Conservation (phyloP, 2,113 vertebrate genomes). For the Echinops telfairi region DNA sequence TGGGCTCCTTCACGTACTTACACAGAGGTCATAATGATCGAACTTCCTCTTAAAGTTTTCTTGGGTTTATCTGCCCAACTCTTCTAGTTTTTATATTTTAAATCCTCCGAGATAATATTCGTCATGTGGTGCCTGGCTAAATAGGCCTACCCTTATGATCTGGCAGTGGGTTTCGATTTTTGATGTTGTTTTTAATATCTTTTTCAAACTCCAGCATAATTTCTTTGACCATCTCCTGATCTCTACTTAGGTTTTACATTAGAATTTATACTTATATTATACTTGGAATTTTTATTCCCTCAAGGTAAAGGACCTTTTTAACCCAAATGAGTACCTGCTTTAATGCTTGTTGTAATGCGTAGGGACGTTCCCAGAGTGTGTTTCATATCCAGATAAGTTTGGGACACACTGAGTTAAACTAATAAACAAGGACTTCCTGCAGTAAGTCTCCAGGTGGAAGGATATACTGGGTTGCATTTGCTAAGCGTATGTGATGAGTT, state of each 20-base stretch:
- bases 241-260: not conserved
- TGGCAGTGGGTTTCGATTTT: too few relatives aligned
- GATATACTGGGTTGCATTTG: not conserved
- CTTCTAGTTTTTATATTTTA: not conserved
- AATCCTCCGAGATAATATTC: not conserved
- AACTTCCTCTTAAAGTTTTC: not conserved
- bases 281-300: not conserved
- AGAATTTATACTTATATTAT: not conserved
- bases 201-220: not conserved
- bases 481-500: not conserved
- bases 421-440: not conserved
- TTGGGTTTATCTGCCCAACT: not conserved
- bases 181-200: too few relatives aligned
- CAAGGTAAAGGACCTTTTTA: not conserved
- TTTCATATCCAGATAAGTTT: not conserved
- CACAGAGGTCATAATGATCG: not conserved
- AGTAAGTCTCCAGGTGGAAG: not conserved
- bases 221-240: not conserved
- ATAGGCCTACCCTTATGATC: not conserved
- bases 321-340: not conserved
- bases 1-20: not conserved
- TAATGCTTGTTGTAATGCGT: not conserved
- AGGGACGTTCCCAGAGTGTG: not conserved
- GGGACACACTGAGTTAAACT: not conserved
- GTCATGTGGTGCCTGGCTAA: not conserved